phyloP scores from a whole-genome alignment of 2,888 invertebrate genomes.

The Dromius quadrimaculatus region DNA sequence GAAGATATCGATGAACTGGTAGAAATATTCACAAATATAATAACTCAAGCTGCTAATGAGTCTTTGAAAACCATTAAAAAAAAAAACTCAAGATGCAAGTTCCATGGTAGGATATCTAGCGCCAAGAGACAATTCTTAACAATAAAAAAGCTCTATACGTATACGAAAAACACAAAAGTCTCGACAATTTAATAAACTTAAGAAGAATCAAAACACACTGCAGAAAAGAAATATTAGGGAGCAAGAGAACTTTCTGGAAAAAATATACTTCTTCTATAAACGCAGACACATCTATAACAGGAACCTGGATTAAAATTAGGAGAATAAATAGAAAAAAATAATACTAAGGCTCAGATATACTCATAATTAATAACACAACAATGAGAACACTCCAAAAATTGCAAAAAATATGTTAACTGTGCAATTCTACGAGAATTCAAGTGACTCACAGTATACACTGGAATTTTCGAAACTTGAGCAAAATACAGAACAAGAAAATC shows the following conservation, averaged over 20 bases:
- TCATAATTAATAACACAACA: neutral
- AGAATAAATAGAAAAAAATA: neutral
- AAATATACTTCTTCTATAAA: too few relatives aligned
- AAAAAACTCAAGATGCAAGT: neutral
- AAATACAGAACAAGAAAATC: neutral
- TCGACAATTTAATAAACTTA: too few relatives aligned
- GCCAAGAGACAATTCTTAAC: too few relatives aligned
- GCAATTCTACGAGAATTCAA: neutral
- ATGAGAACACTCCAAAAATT: neutral
- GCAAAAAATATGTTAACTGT: slow-evolving; percentile 4
- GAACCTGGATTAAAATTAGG: slow-evolving; percentile 6
- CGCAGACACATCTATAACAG: too few relatives aligned
- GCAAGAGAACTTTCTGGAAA: too few relatives aligned
- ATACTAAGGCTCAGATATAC: neutral
- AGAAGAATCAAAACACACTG: too few relatives aligned
- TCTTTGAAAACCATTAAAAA: neutral
- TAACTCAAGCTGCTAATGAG: slow-evolving; percentile 9
- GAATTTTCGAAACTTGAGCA: neutral
- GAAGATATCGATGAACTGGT: neutral
- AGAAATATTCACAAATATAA: neutral
- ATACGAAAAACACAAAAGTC: too few relatives aligned
- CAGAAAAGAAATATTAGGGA: too few relatives aligned
- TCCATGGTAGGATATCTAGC: slow-evolving; percentile 3
- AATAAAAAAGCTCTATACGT: too few relatives aligned
- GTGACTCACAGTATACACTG: neutral